Evolutionary conservation across 2,113 vertebrate species (phyloP).

Genomic region (Bubo scandiacus): DNA sequence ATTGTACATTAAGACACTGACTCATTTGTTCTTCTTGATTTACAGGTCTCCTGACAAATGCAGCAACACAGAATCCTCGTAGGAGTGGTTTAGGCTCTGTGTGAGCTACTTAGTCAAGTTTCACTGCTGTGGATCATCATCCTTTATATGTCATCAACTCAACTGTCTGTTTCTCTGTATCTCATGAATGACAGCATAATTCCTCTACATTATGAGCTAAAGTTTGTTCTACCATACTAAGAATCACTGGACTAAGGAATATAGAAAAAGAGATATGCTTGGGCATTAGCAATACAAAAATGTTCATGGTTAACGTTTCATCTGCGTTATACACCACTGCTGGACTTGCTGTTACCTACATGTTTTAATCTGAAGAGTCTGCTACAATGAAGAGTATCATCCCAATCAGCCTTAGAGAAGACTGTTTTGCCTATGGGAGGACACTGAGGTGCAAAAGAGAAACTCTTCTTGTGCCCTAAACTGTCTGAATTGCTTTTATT

Average conservation of each 20-base stretch:
- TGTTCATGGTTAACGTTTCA: conserved; percentile 66
- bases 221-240: conserved; percentile 61
- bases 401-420: conserved; percentile 69
- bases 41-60: conserved; percentile 93
- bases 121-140: conserved; percentile 73
- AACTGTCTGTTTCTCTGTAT: conserved; percentile 78
- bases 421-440: conserved; percentile 71
- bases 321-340: conserved; percentile 44
- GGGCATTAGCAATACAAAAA: conserved; percentile 73
- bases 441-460: conserved; percentile 66
- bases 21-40: conserved; percentile 70
- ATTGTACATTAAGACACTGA: conserved; percentile 56
- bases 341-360: conserved; percentile 57
- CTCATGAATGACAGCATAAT: conserved; percentile 75
- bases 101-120: conserved; percentile 76
- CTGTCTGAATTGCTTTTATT: conserved; percentile 91
- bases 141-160: conserved; percentile 75
- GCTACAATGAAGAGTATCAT: conserved; percentile 61
- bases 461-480: conserved; percentile 81
- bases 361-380: conserved; percentile 58
- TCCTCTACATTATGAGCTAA: conserved; percentile 69
- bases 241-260: conserved; percentile 64
- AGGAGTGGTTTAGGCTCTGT: conserved; percentile 78
- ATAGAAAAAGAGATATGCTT: conserved; percentile 57
- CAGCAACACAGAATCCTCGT: conserved; percentile 74